phyloP scores from a whole-genome alignment of 2,888 invertebrate species.

The Hanleya hanleyi region DNA sequence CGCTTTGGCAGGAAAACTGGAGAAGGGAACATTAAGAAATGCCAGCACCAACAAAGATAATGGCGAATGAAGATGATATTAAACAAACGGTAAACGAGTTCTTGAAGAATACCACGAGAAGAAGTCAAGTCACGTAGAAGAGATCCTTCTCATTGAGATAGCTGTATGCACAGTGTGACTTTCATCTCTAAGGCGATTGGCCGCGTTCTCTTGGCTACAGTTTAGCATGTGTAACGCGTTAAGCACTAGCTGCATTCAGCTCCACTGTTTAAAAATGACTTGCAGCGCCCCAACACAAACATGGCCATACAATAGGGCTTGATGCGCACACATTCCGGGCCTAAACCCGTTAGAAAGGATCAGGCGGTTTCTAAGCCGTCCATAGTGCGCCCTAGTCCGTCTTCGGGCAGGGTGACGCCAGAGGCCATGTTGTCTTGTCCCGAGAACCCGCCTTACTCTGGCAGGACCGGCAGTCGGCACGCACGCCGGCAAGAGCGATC shows the following conservation, averaged over 20 bases:
- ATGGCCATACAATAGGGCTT: not conserved
- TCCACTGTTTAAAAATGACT: not conserved
- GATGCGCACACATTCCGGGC: not conserved
- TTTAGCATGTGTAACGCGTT: not conserved
- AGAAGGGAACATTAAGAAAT: too few relatives aligned
- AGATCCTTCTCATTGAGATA: not conserved
- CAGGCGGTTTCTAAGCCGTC: not conserved
- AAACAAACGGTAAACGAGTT: too few relatives aligned
- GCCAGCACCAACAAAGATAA: too few relatives aligned
- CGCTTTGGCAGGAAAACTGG: too few relatives aligned
- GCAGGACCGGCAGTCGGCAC: not conserved
- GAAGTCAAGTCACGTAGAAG: too few relatives aligned
- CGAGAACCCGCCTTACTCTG: not conserved
- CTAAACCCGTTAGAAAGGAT: not conserved
- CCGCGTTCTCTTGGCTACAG: not conserved
- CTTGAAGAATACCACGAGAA: too few relatives aligned
- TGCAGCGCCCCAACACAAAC: not conserved
- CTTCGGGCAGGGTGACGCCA: not conserved
- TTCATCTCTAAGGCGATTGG: slow-evolving; percentile 5
- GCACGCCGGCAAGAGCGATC: not conserved
- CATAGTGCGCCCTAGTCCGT: not conserved
- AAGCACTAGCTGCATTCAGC: not conserved
- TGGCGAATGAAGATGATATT: too few relatives aligned
- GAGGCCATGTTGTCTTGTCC: not conserved
- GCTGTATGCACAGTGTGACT: not conserved